Evolutionary conservation across 1,140 invertebrate genomes (phyloP).

Genomic region (Drosophila arizonae): DNA sequence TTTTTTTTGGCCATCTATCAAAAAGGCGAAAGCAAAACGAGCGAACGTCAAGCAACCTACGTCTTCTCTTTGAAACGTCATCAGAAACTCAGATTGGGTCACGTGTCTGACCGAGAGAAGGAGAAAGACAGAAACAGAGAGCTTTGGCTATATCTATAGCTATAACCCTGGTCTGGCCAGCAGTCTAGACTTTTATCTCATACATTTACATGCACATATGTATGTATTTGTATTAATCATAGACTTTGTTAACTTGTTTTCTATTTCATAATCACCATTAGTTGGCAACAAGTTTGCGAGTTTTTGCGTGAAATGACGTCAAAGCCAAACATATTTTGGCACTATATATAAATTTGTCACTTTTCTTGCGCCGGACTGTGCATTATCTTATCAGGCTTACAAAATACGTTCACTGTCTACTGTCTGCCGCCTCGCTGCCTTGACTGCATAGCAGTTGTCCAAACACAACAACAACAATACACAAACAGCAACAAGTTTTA

Average conservation of each 20-base stretch:
- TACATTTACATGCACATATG: constrained; percentile 7
- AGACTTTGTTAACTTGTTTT: constrained; percentile 16
- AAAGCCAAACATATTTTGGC: constrained; percentile 13
- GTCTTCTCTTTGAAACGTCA: constrained; percentile 62
- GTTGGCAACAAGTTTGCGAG: constrained; percentile 57
- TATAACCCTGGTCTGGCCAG: constrained; percentile 16
- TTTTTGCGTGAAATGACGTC: constrained; percentile 55
- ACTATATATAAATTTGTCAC: constrained; percentile 4
- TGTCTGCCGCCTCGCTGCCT: not conserved
- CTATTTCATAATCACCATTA: constrained; percentile 54
- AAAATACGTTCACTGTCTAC: constrained; percentile 20
- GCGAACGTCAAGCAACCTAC: constrained; percentile 10
- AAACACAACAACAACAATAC: constrained; percentile 19
- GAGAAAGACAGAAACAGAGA: not conserved
- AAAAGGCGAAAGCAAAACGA: constrained; percentile 29
- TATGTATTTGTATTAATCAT: constrained; percentile 16
- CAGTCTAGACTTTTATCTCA: constrained; percentile 34
- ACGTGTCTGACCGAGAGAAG: constrained; percentile 39
- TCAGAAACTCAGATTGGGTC: constrained; percentile 28
- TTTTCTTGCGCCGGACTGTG: constrained; percentile 3
- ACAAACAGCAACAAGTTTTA: not conserved
- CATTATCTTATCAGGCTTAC: constrained; percentile 64
- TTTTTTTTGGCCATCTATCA: constrained; percentile 54
- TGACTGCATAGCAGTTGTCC: constrained; percentile 26
- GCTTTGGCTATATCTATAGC: not conserved